Conservation (phyloP, 2,797 vertebrate genomes). For the Poeciliopsis gracilis region DNA sequence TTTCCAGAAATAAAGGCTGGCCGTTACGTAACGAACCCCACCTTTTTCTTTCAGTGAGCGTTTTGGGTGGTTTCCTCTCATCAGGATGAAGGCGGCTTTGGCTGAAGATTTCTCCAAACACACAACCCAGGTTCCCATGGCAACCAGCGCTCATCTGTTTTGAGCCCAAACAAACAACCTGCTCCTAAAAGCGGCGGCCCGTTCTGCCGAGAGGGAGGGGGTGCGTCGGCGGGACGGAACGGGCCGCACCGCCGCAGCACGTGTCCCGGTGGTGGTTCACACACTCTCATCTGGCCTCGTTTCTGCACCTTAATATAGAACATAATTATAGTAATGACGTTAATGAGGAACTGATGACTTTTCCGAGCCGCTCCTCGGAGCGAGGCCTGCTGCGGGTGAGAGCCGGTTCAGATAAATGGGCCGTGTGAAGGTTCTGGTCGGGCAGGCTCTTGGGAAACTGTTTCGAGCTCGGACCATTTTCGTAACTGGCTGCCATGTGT, state of each 20-base stretch:
- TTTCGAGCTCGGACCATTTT: constrained; percentile 61
- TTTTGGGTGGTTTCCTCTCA: constrained; percentile 64
- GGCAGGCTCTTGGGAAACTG: constrained; percentile 63
- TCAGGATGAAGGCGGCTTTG: constrained; percentile 72
- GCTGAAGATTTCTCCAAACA: constrained; percentile 72
- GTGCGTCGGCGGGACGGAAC: constrained; percentile 42
- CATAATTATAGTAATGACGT: constrained; percentile 83
- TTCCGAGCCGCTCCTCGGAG: constrained; percentile 69
- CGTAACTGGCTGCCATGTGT: constrained; percentile 54
- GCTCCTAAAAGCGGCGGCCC: constrained; percentile 33
- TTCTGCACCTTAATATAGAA: constrained; percentile 82
- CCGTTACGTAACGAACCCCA: constrained; percentile 31
- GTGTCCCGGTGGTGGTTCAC: constrained; percentile 51
- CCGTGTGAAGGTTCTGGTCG: constrained; percentile 69
- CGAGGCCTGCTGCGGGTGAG: constrained; percentile 67
- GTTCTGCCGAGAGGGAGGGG: constrained; percentile 30
- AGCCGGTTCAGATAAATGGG: constrained; percentile 77
- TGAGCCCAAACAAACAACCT: constrained; percentile 53
- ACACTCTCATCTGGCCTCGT: constrained; percentile 75
- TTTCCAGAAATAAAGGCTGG: constrained; percentile 41
- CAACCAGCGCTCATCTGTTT: constrained; percentile 23
- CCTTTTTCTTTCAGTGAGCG: constrained; percentile 49
- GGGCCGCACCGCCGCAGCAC: constrained; percentile 57
- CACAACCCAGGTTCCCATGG: constrained; percentile 41
- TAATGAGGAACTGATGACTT: constrained; percentile 81